These are phyloP conservation scores for Pontoporia blainvillei DNA, from an alignment of 2,113 vertebrate genomes.

Conservation along the genomic window DNA sequence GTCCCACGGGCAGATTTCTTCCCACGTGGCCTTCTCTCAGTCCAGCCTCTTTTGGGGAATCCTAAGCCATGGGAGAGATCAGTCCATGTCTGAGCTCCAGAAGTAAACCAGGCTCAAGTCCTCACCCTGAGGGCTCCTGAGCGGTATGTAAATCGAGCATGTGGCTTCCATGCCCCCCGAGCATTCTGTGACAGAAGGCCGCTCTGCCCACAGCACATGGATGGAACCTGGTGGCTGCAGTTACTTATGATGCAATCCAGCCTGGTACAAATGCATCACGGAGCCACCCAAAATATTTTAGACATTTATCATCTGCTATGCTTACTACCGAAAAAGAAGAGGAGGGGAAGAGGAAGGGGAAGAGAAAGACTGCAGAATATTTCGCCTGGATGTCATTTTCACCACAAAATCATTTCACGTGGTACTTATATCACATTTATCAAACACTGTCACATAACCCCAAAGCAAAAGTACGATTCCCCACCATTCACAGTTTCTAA, in stretches of 20 bases:
- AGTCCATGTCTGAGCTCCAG: background rate
- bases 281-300: background rate
- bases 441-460: background rate
- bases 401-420: background rate
- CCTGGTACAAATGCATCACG: background rate
- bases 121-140: background rate
- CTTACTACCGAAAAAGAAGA: background rate
- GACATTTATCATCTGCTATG: background rate
- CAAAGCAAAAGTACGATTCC: background rate
- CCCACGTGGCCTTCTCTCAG: background rate
- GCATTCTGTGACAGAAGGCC: background rate
- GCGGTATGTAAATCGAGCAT: background rate
- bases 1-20: background rate
- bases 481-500: background rate
- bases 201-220: background rate
- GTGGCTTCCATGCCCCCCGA: background rate
- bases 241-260: background rate
- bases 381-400: background rate
- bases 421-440: background rate
- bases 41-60: background rate
- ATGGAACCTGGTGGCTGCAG: background rate
- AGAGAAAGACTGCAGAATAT: background rate
- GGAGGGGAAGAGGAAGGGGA: accelerated
- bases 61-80: background rate
- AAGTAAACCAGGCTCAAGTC: background rate